Conservation (phyloP, 2,113 vertebrate species). For the Otocyon megalotis region DNA sequence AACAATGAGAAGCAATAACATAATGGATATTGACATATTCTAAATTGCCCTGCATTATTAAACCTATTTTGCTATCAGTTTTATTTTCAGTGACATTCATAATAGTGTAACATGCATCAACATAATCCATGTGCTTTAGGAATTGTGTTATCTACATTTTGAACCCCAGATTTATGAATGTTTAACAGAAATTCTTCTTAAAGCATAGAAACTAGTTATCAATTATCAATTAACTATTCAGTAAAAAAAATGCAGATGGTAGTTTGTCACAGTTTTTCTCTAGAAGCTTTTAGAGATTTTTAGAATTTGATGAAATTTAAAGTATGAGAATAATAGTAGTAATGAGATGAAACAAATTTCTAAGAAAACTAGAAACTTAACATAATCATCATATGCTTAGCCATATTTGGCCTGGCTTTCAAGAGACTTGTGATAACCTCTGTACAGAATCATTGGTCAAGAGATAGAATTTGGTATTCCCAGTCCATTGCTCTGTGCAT, state of each 20-base stretch:
- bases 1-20: not conserved
- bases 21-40: not conserved
- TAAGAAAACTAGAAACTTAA: not conserved
- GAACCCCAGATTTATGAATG: slow-evolving; percentile 28
- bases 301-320: slow-evolving; percentile 27
- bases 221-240: slow-evolving; percentile 24
- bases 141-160: not conserved
- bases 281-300: not conserved
- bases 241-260: not conserved
- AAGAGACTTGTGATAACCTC: not conserved
- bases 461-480: not conserved
- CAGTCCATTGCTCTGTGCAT: accelerated
- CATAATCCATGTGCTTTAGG: not conserved
- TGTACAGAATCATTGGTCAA: not conserved
- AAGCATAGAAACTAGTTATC: not conserved
- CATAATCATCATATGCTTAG: not conserved
- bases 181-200: not conserved
- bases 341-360: not conserved
- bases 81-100: not conserved
- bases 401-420: not conserved
- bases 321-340: not conserved
- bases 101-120: not conserved
- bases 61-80: not conserved
- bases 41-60: not conserved
- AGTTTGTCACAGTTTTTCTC: slow-evolving; percentile 26